Percentiles rank a stretch among this genome's conserved stretches.
Evolutionary conservation across 2,797 vertebrate species (phyloP).

Genomic region (Falco rusticolus): DNA sequence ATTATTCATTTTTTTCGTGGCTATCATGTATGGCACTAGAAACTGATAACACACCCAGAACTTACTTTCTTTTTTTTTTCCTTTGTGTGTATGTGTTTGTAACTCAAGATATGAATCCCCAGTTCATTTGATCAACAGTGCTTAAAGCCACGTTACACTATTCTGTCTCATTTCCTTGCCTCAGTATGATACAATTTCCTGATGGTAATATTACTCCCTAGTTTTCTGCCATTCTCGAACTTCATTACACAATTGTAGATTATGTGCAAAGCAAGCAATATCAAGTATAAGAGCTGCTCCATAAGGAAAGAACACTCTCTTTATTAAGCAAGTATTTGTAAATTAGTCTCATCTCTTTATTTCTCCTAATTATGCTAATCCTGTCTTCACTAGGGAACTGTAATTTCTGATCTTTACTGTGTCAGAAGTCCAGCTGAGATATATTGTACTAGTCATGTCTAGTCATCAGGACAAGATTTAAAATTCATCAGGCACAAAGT

Average conservation of each 20-base stretch:
- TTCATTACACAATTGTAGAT: background rate
- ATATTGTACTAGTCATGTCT: background rate
- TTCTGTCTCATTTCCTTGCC: background rate
- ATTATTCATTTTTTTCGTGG: background rate
- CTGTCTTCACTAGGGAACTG: background rate
- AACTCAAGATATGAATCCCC: background rate
- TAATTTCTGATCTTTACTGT: background rate
- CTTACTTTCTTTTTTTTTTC: rapidly evolving
- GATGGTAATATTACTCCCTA: background rate
- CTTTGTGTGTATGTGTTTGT: background rate
- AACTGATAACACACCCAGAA: background rate
- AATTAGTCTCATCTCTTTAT: background rate
- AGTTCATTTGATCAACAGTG: background rate
- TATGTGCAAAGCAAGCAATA: background rate
- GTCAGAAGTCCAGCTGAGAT: background rate
- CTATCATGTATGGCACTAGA: rapidly evolving
- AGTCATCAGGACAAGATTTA: background rate
- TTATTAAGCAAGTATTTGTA: background rate
- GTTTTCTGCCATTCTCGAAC: background rate
- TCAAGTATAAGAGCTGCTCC: background rate
- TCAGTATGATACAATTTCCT: rapidly evolving
- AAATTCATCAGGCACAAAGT: background rate
- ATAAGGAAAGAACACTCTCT: background rate
- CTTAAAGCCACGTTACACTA: background rate
- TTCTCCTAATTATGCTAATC: background rate